A percentile compares a stretch with the other conserved stretches of the same genome.
phyloP scores from a whole-genome alignment of 2,888 invertebrate species.

The Urechis unicinctus region DNA sequence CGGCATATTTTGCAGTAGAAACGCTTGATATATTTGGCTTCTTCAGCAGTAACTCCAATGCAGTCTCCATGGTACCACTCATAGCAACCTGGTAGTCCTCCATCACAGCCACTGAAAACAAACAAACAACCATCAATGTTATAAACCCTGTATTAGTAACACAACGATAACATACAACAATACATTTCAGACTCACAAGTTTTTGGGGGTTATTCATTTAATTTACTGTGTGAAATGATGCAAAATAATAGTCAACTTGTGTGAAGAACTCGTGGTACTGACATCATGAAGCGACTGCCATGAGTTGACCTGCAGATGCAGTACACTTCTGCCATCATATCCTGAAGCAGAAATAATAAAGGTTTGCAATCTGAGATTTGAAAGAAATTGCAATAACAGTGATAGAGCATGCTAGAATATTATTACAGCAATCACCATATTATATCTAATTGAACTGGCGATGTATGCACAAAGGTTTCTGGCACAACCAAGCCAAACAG shows the following conservation, averaged over 20 bases:
- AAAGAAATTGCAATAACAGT: not conserved
- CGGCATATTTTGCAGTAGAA: slow-evolving; percentile 70
- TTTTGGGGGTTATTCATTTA: no score
- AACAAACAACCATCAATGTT: not conserved
- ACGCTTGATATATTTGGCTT: slow-evolving; percentile 86
- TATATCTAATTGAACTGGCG: no score
- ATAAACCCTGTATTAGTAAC: no score
- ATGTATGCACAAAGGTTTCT: no score
- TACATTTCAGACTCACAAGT: no score
- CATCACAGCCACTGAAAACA: slow-evolving; percentile 76
- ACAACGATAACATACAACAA: no score
- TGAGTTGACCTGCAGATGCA: slow-evolving; percentile 92
- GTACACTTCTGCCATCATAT: slow-evolving; percentile 54
- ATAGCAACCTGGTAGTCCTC: no score
- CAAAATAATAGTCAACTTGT: not conserved
- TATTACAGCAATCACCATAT: no score
- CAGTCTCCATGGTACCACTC: slow-evolving; percentile 99
- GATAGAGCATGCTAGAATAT: no score
- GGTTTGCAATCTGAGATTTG: not conserved
- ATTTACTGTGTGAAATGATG: no score
- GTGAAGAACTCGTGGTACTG: slow-evolving; percentile 42
- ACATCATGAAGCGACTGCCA: slow-evolving; percentile 95
- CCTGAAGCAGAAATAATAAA: no score
- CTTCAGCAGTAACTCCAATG: slow-evolving; percentile 86
- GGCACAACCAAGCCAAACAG: no score